Evolutionary conservation across 1,140 invertebrate species (phyloP), one percentile per base, ranked within the genome.

Genomic region (Megalopta genalis): DNA sequence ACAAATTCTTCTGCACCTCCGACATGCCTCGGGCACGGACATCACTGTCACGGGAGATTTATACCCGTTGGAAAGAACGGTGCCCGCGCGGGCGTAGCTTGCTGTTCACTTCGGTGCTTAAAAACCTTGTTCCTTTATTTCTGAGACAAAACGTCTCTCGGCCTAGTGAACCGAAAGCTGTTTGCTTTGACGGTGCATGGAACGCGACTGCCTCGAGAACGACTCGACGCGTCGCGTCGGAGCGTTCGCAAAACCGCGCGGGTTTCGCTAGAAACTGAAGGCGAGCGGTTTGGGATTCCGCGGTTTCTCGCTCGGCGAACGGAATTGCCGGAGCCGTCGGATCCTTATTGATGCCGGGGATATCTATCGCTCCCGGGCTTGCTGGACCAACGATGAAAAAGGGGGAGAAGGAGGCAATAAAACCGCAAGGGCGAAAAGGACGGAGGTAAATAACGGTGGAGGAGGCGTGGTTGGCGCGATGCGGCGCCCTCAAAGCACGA

Each of bases 321-420:
- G 54, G 71, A 75, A 86, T 83, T n/a, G 62, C 54, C 27, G 59
- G 69, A 63, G 57, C 73, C 72, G 84, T 85, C 69, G 77, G 77
- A 71, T 81, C 65, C 71, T 86, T 86, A 86, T 86, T 86, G 77
- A 86, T 86, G 84, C 80, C 80, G 72, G 86, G 84, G 87, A 86
- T 87, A 90, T 91, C 89, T 87, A 87, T 88, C 87, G 89, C 89
- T 88, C 82, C 87, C 87, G 88, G 90, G 87, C 87, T 89, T 88
- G 67, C 79, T 85, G 83, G 77, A 84, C 72, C 82, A 85, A 83
- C 66, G 64, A 76, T 65, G 71, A 83, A 86, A 82, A 86, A 72
- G 63, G 67, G 83, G 67, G 52, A 78, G 81, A 81, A 74, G 54
- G 79, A 80, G 78, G 86, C 83, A 89, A 88, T 88, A 90, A 88